These are phyloP conservation scores for Chaetogeoica ovagalla DNA, from an alignment of 2,888 invertebrate species.

Conservation along the genomic window DNA sequence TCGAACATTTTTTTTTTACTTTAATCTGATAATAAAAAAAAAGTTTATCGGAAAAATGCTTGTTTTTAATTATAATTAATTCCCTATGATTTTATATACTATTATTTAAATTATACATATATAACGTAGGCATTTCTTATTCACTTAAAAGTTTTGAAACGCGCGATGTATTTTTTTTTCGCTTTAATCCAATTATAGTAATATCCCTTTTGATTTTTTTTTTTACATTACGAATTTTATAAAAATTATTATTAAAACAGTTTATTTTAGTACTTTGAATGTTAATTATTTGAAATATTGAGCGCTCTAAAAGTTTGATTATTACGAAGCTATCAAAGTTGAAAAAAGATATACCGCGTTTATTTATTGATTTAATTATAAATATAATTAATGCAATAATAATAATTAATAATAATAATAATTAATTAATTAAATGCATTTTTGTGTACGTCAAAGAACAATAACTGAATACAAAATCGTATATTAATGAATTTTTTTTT, in stretches of 20 bases:
- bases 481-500: neutral
- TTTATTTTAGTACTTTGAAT: constrained; percentile 1
- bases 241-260: neutral
- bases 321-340: neutral
- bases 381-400: too few relatives aligned
- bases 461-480: neutral
- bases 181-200: neutral
- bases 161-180: neutral
- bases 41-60: too few relatives aligned
- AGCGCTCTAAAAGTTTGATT: neutral
- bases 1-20: neutral
- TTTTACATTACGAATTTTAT: neutral
- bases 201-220: neutral
- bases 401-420: too few relatives aligned
- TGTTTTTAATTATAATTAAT: neutral
- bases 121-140: neutral
- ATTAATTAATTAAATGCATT: neutral
- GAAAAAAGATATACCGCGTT: too few relatives aligned
- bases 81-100: neutral
- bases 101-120: neutral
- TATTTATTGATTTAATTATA: neutral
- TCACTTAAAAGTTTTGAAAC: neutral
- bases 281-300: neutral
- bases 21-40: neutral
- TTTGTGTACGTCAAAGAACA: neutral